Conservation (phyloP, 2,888 invertebrate species). For the Noctua janthina region DNA sequence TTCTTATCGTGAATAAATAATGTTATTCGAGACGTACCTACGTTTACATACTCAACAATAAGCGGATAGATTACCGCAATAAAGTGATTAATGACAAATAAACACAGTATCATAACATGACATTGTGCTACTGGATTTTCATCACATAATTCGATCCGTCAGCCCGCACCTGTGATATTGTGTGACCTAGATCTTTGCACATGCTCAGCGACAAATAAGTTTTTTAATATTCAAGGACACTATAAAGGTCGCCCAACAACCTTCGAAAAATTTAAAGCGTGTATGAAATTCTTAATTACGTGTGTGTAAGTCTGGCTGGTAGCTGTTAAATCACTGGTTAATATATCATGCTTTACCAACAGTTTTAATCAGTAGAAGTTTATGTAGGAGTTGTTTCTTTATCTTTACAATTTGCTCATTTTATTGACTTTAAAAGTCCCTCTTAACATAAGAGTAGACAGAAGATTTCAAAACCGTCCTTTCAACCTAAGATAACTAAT, state of each 20-base stretch:
- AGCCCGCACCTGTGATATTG: constrained; percentile 46
- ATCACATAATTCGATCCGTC: constrained; percentile 43
- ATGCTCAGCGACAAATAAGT: constrained; percentile 57
- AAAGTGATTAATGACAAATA: constrained; percentile 58
- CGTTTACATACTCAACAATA: constrained; percentile 47
- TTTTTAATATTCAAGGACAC: constrained; percentile 64
- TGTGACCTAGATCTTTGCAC: constrained; percentile 63
- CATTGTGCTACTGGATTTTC: constrained; percentile 17
- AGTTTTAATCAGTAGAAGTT: constrained; percentile 14
- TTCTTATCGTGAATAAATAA: constrained; percentile 72
- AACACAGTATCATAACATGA: constrained; percentile 32
- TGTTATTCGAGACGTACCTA: constrained; percentile 64
- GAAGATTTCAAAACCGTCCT: constrained; percentile 18
- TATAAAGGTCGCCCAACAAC: constrained; percentile 50
- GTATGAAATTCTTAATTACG: constrained; percentile 52
- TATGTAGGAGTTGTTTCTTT: constrained; percentile 20
- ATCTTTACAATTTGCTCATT: neutral
- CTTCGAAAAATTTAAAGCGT: constrained; percentile 54
- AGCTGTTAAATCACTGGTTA: constrained; percentile 5
- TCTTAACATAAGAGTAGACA: constrained; percentile 3
- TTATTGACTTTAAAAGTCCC: neutral
- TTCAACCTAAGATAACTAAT: constrained; percentile 1
- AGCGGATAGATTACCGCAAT: constrained; percentile 59
- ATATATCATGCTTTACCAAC: constrained; percentile 13
- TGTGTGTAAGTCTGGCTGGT: constrained; percentile 4